Evolutionary conservation across 2,888 invertebrate species (phyloP), one percentile per base, ranked within the genome.

Genomic region (Stenoptilia bipunctidactyla): DNA sequence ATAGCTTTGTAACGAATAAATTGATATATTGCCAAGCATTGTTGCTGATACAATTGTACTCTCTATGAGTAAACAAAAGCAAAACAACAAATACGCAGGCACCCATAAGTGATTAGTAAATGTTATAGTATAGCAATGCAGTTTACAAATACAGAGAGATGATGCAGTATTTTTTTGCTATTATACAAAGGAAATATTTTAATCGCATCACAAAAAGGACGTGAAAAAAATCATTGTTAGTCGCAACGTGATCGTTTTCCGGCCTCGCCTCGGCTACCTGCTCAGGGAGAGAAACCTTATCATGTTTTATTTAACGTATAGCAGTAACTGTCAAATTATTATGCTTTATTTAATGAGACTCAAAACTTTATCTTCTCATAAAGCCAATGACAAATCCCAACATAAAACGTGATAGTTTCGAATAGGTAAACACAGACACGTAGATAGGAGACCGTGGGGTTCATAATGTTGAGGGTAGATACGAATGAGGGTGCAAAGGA

Each of bases 201-300:
- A 36, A 34, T 44, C 44, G n/a, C 42, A 39, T 45, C 39, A 42
- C 42, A 45, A 45, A 45, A 40, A 34, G 37, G 25, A 34, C 25
- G 12, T 30, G 30, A 30, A 30, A 30, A 30, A 30, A 30, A 20
- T 20, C 20, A 20, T 20, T 20, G 20, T 20, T 20, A 20, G 20
- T 20, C 20, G 20, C 20, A 20, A 20, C 3, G 20, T 62, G 60
- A 68, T 56, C 58, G 57, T 60, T 70, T 68, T 74, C 70, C 73
- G 76, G 68, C 56, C 60, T 60, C 60, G 58, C 61, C 54, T 60
- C 61, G 60, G 63, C 74, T 77, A 79, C 80, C 80, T 80, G 77
- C 70, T 65, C 50, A 56, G 58, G 56, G 56, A 56, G 58, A 34
- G 14, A 12, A 34, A 34, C 6, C 13, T 13, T 58, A 64, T 57